phyloP scores from a whole-genome alignment of 2,797 vertebrate species.

The Myoxocephalus aenaeus region DNA sequence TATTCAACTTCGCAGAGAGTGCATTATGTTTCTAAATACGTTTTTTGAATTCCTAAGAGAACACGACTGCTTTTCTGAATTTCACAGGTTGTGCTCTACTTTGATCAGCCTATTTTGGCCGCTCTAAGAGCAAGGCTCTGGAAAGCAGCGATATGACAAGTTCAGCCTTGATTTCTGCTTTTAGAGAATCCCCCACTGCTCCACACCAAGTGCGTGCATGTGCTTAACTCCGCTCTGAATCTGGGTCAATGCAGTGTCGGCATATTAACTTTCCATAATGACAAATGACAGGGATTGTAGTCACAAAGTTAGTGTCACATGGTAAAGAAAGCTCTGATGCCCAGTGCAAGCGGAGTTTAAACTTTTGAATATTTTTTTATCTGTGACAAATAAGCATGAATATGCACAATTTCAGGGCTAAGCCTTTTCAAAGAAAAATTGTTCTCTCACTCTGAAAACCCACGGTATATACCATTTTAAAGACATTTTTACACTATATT shows the following conservation, averaged over 20 bases:
- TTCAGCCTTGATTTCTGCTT: conserved; percentile 70
- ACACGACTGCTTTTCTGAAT: conserved; percentile 52
- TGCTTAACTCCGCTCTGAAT: conserved; percentile 64
- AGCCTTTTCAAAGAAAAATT: conserved; percentile 8
- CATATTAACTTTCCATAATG: conserved; percentile 70
- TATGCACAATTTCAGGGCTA: conserved; percentile 26
- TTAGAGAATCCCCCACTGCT: conserved; percentile 55
- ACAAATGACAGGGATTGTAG: conserved; percentile 68
- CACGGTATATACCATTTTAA: not conserved
- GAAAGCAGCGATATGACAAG: conserved; percentile 69
- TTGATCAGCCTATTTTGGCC: conserved; percentile 66
- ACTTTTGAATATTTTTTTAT: conserved; percentile 43
- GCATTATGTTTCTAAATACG: conserved; percentile 38
- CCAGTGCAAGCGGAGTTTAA: conserved; percentile 48
- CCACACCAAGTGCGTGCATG: conserved; percentile 35
- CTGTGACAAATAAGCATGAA: conserved; percentile 39
- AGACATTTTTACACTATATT: not conserved
- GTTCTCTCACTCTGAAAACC: not conserved
- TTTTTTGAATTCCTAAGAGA: conserved; percentile 34
- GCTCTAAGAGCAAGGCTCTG: conserved; percentile 51
- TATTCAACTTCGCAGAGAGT: conserved; percentile 22
- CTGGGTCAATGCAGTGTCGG: conserved; percentile 71
- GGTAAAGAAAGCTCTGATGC: conserved; percentile 37
- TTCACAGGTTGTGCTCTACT: conserved; percentile 59
- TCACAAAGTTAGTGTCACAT: conserved; percentile 49